Evolutionary conservation across 2,797 vertebrate species (phyloP).

Genomic region (Margarornis squamiger): DNA sequence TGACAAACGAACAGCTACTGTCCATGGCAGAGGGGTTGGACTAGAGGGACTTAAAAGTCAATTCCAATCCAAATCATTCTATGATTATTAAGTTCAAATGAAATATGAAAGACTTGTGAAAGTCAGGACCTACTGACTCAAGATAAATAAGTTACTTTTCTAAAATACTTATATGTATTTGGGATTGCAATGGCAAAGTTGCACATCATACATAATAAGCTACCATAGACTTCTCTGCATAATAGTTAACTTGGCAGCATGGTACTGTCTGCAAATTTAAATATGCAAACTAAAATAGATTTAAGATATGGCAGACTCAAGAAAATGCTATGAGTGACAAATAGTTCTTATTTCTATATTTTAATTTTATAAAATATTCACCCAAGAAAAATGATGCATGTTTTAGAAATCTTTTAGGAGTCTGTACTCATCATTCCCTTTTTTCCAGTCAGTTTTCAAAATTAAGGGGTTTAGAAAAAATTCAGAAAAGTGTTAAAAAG

Average conservation of each 20-base stretch:
- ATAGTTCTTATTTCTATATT: not conserved
- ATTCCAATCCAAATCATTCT: not conserved
- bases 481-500: not conserved
- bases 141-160: not conserved
- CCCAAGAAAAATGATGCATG: not conserved
- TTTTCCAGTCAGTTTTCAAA: not conserved
- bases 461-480: not conserved
- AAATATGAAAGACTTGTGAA: not conserved
- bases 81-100: not conserved
- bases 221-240: not conserved
- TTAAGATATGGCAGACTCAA: not conserved
- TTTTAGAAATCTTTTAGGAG: not conserved
- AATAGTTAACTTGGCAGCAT: not conserved
- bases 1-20: accelerated
- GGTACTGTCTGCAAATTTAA: not conserved
- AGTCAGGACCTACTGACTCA: not conserved
- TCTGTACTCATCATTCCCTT: not conserved
- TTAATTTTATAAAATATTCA: not conserved
- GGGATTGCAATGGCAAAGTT: not conserved
- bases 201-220: not conserved
- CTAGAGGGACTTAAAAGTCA: not conserved
- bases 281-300: not conserved
- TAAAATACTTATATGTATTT: not conserved
- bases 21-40: not conserved
- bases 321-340: not conserved